Evolutionary conservation across 2,888 invertebrate species (phyloP).

Genomic region (Cryptosula pallasiana): DNA sequence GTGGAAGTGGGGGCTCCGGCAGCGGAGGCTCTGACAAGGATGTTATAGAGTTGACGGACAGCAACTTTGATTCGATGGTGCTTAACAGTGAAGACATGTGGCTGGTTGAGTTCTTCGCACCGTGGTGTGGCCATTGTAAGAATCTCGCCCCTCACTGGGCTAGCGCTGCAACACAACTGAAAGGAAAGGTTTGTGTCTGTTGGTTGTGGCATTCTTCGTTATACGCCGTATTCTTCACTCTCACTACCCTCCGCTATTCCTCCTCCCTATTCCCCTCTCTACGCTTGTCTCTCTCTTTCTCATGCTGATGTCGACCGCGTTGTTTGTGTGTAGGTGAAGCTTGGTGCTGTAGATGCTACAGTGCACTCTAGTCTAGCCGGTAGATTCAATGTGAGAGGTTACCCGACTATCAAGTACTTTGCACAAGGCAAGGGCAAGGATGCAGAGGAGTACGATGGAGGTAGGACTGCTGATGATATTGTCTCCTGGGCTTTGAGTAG

Average conservation of each 20-base stretch:
- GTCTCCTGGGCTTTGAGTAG: slow-evolving; percentile 84
- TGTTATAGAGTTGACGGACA: slow-evolving; percentile 89
- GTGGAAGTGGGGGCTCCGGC: background rate
- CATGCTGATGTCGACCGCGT: too few species aligned
- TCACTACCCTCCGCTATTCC: too few species aligned
- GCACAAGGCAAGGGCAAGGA: slow-evolving; percentile 59
- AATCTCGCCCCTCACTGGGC: slow-evolving; percentile 94
- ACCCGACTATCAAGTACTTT: slow-evolving; percentile 93
- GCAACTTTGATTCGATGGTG: slow-evolving; percentile 88
- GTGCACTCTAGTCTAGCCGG: slow-evolving; percentile 75
- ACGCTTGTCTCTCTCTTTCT: too few species aligned
- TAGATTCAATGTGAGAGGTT: slow-evolving; percentile 82
- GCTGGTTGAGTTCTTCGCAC: slow-evolving; percentile 95
- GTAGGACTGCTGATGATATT: slow-evolving; percentile 82
- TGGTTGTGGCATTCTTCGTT: too few species aligned
- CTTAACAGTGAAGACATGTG: slow-evolving; percentile 89
- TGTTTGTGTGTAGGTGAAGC: slow-evolving; percentile 65
- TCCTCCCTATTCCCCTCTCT: too few species aligned
- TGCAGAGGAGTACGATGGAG: slow-evolving; percentile 82
- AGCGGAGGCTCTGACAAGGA: slow-evolving; percentile 53
- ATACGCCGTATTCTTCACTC: too few species aligned
- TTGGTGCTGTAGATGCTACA: slow-evolving; percentile 94
- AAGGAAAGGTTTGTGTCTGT: slow-evolving; percentile 79
- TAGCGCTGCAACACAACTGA: slow-evolving; percentile 84
- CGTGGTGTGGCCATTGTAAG: slow-evolving; percentile 69